Conservation (phyloP, 2,113 vertebrate genomes). For the Anas platyrhynchos region DNA sequence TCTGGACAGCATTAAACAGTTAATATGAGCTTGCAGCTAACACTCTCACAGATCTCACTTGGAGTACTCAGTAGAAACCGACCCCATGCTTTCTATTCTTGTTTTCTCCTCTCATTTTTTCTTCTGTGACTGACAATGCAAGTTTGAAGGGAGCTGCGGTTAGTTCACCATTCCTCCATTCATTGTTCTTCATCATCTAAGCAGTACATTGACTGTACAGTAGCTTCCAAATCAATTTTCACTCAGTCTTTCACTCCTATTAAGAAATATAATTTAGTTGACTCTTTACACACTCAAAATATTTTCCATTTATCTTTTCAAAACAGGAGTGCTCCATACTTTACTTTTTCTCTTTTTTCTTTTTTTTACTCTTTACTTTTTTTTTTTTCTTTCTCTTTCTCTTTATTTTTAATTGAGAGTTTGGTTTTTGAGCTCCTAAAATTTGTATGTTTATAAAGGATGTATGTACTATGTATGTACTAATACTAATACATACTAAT, state of each 20-base stretch:
- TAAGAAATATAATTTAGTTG: not conserved
- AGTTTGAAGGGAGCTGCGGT: not conserved
- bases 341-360: not conserved
- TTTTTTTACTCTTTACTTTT: not conserved
- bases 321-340: not conserved
- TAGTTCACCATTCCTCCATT: not conserved
- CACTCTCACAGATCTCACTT: not conserved
- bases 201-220: not conserved
- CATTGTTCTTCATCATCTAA: not conserved
- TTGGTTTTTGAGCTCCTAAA: not conserved
- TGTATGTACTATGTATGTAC: no score
- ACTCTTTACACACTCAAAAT: not conserved
- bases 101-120: not conserved
- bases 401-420: not conserved
- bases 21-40: not conserved
- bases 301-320: not conserved
- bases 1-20: not conserved
- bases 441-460: not conserved
- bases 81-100: not conserved
- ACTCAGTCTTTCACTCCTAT: not conserved
- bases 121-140: not conserved
- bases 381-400: not conserved
- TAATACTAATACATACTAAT: no score
- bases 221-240: not conserved
- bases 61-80: not conserved